Conservation (phyloP, 2,113 vertebrate genomes). For the Leucoraja erinaceus region DNA sequence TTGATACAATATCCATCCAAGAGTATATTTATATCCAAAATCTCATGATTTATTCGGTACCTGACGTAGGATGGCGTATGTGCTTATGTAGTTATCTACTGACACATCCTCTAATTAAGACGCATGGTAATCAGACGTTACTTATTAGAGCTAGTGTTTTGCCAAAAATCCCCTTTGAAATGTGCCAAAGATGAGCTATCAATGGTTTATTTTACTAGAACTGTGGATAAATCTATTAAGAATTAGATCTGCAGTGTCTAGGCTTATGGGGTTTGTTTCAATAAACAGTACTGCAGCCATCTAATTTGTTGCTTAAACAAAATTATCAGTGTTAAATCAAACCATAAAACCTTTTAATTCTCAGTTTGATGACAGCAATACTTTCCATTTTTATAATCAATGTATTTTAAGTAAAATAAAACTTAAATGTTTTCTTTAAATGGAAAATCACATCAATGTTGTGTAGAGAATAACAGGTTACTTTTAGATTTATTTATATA, state of each 20-base stretch:
- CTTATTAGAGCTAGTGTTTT: background rate
- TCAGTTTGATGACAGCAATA: background rate
- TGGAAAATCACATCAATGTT: background rate
- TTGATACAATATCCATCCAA: background rate
- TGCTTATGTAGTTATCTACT: background rate
- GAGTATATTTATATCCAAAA: background rate
- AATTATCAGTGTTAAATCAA: background rate
- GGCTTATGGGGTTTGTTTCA: background rate
- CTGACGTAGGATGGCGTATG: background rate
- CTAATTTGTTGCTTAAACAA: background rate
- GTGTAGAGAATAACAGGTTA: background rate
- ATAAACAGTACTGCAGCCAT: background rate
- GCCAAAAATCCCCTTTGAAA: slow-evolving; percentile 15
- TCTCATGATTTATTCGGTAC: background rate
- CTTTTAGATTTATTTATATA: background rate
- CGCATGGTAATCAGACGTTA: background rate
- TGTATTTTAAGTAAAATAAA: background rate
- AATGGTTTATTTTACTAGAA: background rate
- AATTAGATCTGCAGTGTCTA: background rate
- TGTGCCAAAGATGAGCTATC: background rate
- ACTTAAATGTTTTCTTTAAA: background rate
- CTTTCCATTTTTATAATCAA: background rate
- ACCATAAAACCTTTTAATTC: background rate
- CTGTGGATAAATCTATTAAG: background rate
- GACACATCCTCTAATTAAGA: background rate